phyloP scores from a whole-genome alignment of 2,113 vertebrate genomes.

The human (Homo sapiens) region DNA sequence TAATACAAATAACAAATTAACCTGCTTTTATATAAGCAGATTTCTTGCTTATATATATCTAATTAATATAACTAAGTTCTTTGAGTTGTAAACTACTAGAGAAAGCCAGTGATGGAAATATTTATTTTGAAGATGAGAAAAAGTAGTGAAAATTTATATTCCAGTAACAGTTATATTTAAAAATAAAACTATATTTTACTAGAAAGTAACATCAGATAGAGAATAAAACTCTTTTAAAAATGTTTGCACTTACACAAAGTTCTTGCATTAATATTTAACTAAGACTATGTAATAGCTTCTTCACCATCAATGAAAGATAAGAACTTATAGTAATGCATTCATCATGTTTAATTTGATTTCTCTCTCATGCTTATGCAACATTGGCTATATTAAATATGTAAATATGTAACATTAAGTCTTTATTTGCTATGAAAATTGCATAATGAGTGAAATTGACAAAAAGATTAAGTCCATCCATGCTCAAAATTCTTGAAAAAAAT shows the following conservation, averaged over 20 bases:
- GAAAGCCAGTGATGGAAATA: background rate
- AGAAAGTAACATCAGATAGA: background rate
- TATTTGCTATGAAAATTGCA: background rate
- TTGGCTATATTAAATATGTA: background rate
- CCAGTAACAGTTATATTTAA: background rate
- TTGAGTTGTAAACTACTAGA: background rate
- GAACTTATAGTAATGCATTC: background rate
- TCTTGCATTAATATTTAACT: background rate
- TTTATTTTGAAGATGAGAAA: background rate
- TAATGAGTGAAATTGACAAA: background rate
- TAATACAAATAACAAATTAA: background rate
- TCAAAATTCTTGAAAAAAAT: constrained; percentile 21
- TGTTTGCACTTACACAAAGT: background rate
- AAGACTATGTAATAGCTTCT: background rate
- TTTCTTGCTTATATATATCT: background rate
- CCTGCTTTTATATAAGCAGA: background rate
- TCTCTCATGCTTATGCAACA: background rate
- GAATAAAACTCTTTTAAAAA: background rate
- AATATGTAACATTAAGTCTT: background rate
- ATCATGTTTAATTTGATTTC: background rate
- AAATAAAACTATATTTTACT: background rate
- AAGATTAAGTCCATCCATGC: background rate
- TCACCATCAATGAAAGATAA: background rate
- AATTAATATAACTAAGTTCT: background rate
- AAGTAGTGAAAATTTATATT: background rate